phyloP scores from a whole-genome alignment of 2,888 invertebrate genomes.

The Torymus auratus region DNA sequence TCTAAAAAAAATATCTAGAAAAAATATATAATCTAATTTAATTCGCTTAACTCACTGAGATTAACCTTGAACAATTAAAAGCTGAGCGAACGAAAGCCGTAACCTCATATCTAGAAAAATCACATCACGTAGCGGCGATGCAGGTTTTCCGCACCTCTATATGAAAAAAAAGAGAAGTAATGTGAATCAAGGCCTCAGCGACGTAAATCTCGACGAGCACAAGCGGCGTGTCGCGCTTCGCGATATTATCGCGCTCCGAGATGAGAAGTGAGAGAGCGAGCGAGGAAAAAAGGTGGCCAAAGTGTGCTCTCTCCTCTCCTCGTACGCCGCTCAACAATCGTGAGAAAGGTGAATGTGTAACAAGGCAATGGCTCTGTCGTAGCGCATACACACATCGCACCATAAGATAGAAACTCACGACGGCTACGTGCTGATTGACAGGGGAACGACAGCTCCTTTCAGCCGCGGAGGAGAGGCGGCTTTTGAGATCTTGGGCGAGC shows the following conservation, averaged over 20 bases:
- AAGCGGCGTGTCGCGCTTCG: not conserved
- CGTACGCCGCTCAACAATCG: slow-evolving; percentile 17
- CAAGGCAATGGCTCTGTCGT: not conserved
- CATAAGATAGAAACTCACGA: slow-evolving; percentile 8
- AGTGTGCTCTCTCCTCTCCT: not conserved
- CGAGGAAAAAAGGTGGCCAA: slow-evolving; percentile 24
- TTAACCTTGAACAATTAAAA: not conserved
- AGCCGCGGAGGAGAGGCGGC: not conserved
- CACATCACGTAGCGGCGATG: not conserved
- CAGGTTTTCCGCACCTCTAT: slow-evolving; percentile 2
- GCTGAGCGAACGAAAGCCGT: no score
- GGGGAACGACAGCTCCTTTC: slow-evolving; percentile 52
- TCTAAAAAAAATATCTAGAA: no score
- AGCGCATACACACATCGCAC: no score
- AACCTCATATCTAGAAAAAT: not conserved
- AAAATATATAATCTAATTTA: no score
- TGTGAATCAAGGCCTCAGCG: slow-evolving; percentile 39
- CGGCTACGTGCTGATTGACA: slow-evolving; percentile 44
- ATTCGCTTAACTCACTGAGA: not conserved
- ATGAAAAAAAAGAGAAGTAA: slow-evolving; percentile 17
- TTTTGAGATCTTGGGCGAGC: slow-evolving; percentile 19
- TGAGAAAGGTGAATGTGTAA: slow-evolving; percentile 48
- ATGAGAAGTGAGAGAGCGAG: slow-evolving; percentile 8
- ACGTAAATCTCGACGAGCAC: slow-evolving; percentile 1
- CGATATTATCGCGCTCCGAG: slow-evolving; percentile 30